Percentiles rank a stretch among this genome's conserved stretches.
Evolutionary conservation across 2,888 invertebrate species (phyloP).

Genomic region (Crepidodera aurea): DNA sequence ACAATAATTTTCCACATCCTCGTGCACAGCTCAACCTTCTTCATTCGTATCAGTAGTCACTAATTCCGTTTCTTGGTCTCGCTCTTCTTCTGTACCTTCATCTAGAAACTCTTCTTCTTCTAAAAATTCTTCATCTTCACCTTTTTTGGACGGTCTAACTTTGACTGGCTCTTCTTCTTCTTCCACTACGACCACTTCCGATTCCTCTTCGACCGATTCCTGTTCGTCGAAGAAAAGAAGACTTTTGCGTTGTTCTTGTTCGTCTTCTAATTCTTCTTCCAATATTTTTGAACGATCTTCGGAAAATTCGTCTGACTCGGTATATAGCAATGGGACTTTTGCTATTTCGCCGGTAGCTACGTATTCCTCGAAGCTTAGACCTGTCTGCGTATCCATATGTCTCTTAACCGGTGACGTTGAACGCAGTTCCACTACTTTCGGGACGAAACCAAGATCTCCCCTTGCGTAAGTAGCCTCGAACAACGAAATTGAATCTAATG

Average conservation of each 20-base stretch:
- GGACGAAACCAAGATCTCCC: constrained; percentile 74
- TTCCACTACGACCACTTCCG: constrained; percentile 32
- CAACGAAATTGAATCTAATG: constrained; percentile 59
- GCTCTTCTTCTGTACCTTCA: background rate
- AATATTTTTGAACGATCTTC: background rate
- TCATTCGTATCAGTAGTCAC: too few relatives aligned
- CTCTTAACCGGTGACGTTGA: constrained; percentile 50
- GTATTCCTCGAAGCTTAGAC: constrained; percentile 49
- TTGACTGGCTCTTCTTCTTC: constrained; percentile 21
- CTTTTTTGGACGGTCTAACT: background rate
- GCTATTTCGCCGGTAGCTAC: constrained; percentile 23
- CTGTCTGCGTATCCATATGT: constrained; percentile 52
- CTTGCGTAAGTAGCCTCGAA: constrained; percentile 64
- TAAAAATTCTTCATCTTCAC: background rate
- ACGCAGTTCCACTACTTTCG: constrained; percentile 60
- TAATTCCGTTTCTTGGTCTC: too few relatives aligned
- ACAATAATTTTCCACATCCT: too few relatives aligned
- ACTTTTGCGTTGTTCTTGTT: constrained; percentile 36
- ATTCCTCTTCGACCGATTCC: constrained; percentile 43
- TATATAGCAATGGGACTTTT: background rate
- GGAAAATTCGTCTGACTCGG: constrained; percentile 4
- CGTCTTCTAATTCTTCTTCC: constrained; percentile 28
- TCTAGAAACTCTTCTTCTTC: background rate
- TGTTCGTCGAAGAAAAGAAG: constrained; percentile 48
- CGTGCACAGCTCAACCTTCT: too few relatives aligned